Base-by-base conservation (phyloP, 2,888 invertebrate genomes). In the Mylabris sibirica region DNA sequence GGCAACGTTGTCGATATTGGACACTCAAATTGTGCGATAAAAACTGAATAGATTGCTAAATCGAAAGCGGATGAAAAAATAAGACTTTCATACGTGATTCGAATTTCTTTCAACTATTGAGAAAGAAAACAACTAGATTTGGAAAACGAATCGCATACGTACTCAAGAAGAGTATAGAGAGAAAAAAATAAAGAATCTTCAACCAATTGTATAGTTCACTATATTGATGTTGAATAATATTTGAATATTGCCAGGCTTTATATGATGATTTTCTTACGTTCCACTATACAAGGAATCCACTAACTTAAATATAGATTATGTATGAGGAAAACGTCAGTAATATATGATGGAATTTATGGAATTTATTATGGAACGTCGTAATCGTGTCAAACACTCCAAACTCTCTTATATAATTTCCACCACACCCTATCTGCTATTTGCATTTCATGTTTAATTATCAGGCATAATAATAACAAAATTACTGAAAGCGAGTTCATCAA, bases 21-120 rank as follows among this genome's bases (percentile, higher is more conserved):
- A 80, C 80, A 81, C 81, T 80, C 80, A 80, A 81, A 83, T 82
- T 81, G 81, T 73, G 78, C 82, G 83, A 84, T 84, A 83, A 83
- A 83, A 83, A 83, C 79, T 78, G 82, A 83, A 83, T 83, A 79
- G 82, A 83, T 83, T 80, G 83, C 83, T 80, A 81, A 83, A 83
- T 83, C 83, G 83, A 81, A 82, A 77, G 78, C 76, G 82, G 80
- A 83, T 82, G 82, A 82, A 83, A 84, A 83, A 84, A 82, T 82
- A 81, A 80, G 80, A 80, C 79, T 78, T 77, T 71, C 74, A 74
- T 80, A 81, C 84, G 84, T 83, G 83, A 73, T 67, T 59, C 68
- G 82, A 81, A 82, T 82, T 75, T 67, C 68, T 72, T 66, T 59
- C 64, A 5, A 53, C 49, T 53, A 22, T 53, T 53, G 53, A 53